Evolutionary conservation across 2,797 vertebrate genomes (phyloP), one percentile per base, ranked within the genome.

Genomic region (Alosa sapidissima): DNA sequence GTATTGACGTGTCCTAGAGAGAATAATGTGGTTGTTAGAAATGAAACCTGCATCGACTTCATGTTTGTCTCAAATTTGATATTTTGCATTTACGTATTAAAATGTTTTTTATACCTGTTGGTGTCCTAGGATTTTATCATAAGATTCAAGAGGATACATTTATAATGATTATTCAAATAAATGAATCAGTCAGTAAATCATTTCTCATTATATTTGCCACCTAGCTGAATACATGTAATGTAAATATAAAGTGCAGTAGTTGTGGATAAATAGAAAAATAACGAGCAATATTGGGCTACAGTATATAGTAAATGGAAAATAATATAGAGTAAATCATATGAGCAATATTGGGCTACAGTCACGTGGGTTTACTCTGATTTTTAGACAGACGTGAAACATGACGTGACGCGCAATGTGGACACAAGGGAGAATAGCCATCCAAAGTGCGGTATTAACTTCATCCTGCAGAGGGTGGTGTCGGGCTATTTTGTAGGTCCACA

Each of bases 11-110:
- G 62, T 87, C 88, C 88, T 89, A 89, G 78, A 87, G 58, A 88
- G 51, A 81, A 81, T 75, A 14, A 82, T 87, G 83, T 88, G 83
- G 82, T 78, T 81, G 49, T 84, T 87, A 24, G 87, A 85, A 81
- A 83, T 65, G 21, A 90, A 54, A 83, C 11, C 86, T 51, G 84
- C 1, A 21, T 48, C 81, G 45, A 87, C 84, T 83, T 87, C 81
- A 87, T 88, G 84, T 87, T 86, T 89, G 87, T 90, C 85, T 87
- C 81, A 89, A 87, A 85, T 91, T 89, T 90, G 85, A 91, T 93
- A 91, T 91, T 92, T 92, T 91, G 84, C 84, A 90, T 91, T 91
- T 91, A 86, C 85, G 88, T 94, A 93, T 93, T 91, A 94, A 86
- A 93, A 87, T 0, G 87, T 89, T 94, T 78, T 93, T 91, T 90